Conservation (phyloP, 1,140 invertebrate species). For the Cyclargus thomasi region DNA sequence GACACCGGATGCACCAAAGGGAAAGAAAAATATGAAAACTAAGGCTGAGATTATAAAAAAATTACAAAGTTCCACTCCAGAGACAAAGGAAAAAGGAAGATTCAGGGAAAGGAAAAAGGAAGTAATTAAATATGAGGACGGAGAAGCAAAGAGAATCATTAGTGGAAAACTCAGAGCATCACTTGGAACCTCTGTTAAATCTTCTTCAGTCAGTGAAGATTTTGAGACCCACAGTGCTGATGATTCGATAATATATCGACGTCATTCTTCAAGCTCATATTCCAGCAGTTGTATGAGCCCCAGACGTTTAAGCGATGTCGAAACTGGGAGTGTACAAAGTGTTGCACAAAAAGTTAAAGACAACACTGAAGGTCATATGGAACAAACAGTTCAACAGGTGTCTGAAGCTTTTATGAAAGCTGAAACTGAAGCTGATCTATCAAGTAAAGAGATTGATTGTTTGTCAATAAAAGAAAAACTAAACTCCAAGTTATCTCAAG, state of each 20-base stretch:
- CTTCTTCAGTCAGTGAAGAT: constrained; percentile 76
- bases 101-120: constrained; percentile 69
- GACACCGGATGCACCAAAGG: constrained; percentile 66
- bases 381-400: constrained; percentile 20
- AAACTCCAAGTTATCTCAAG: constrained; percentile 58
- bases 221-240: constrained; percentile 79
- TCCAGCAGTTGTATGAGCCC: constrained; percentile 80
- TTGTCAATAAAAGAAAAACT: constrained; percentile 66
- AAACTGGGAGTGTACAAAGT: constrained; percentile 31
- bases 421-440: constrained; percentile 27
- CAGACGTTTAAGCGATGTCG: constrained; percentile 61
- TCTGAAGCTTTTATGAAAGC: constrained; percentile 46
- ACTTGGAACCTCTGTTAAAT: constrained; percentile 61
- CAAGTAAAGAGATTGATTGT: constrained; percentile 51
- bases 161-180: constrained; percentile 56
- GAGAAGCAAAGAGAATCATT: constrained; percentile 67
- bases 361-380: constrained; percentile 25
- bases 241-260: constrained; percentile 85
- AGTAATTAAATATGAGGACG: constrained; percentile 50
- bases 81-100: constrained; percentile 62
- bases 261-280: constrained; percentile 88
- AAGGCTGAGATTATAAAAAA: constrained; percentile 77
- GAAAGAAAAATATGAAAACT: constrained; percentile 66
- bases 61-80: constrained; percentile 74
- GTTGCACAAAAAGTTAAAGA: constrained; percentile 23